Conservation (phyloP, 1,140 invertebrate genomes). For the Uloborus diversus region DNA sequence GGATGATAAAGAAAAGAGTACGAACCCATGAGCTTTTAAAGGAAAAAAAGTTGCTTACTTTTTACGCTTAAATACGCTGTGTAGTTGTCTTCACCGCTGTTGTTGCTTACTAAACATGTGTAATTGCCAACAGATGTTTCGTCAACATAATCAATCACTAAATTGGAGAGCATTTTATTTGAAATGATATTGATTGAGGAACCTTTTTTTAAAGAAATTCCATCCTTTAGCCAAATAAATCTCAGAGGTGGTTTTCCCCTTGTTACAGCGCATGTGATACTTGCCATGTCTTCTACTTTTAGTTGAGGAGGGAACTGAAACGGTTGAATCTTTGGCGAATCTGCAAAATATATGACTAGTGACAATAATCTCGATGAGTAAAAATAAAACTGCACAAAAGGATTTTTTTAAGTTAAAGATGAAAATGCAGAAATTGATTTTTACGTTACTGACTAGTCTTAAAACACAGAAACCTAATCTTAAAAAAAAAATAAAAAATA, state of each 20-base stretch:
- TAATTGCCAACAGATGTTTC: slow-evolving; percentile 70
- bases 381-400: too few relatives aligned
- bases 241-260: not conserved
- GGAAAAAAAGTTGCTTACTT: slow-evolving; percentile 37
- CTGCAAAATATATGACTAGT: not conserved
- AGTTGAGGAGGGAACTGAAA: not conserved
- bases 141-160: slow-evolving; percentile 6
- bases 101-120: slow-evolving; percentile 71
- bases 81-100: slow-evolving; percentile 61
- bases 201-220: not conserved
- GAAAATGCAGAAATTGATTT: too few relatives aligned
- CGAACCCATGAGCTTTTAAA: too few relatives aligned
- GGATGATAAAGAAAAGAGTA: too few relatives aligned
- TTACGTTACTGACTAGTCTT: too few relatives aligned
- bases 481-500: too few relatives aligned
- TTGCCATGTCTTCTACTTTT: slow-evolving; percentile 12
- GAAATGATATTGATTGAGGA: not conserved
- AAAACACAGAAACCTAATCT: too few relatives aligned
- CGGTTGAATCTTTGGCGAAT: slow-evolving; percentile 5
- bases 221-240: slow-evolving; percentile 13
- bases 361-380: too few relatives aligned
- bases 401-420: too few relatives aligned
- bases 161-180: not conserved
- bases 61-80: slow-evolving; percentile 46
- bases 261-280: not conserved